These are phyloP conservation scores for Microcebus murinus DNA, from an alignment of 2,113 vertebrate species.

Conservation along the genomic window DNA sequence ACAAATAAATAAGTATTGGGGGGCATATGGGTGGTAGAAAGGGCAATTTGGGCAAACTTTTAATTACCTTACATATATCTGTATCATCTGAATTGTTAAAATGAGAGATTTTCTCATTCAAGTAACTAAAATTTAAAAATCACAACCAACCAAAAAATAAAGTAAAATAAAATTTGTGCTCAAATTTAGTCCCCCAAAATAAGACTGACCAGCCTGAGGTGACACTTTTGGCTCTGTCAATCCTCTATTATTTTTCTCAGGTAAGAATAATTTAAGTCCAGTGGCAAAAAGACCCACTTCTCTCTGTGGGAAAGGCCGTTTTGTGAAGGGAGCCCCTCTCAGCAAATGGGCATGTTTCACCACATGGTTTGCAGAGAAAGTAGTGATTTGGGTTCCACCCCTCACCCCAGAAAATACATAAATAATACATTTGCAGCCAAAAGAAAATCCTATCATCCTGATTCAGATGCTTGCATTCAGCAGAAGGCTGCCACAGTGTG, in stretches of 20 bases:
- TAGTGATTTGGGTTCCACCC: neutral
- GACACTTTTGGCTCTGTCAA: neutral
- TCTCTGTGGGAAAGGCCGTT: neutral
- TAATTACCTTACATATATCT: neutral
- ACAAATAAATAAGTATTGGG: neutral
- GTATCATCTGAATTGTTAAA: neutral
- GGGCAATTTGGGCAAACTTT: neutral
- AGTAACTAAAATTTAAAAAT: conserved; percentile 14
- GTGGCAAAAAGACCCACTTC: too few species aligned
- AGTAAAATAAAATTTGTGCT: neutral
- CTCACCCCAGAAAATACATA: conserved; percentile 28
- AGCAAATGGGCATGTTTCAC: neutral
- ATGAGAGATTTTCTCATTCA: neutral
- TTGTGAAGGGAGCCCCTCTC: neutral
- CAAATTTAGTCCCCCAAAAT: neutral
- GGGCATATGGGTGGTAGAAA: neutral
- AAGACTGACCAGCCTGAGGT: neutral
- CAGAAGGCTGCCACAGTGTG: neutral
- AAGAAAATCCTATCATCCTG: conserved; percentile 10
- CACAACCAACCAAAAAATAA: neutral
- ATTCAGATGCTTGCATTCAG: neutral
- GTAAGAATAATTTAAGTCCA: neutral
- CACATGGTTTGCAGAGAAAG: neutral
- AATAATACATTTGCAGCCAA: neutral
- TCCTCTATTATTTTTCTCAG: neutral